Conservation (phyloP, 2,888 invertebrate genomes). For the Chouioia cunea region DNA sequence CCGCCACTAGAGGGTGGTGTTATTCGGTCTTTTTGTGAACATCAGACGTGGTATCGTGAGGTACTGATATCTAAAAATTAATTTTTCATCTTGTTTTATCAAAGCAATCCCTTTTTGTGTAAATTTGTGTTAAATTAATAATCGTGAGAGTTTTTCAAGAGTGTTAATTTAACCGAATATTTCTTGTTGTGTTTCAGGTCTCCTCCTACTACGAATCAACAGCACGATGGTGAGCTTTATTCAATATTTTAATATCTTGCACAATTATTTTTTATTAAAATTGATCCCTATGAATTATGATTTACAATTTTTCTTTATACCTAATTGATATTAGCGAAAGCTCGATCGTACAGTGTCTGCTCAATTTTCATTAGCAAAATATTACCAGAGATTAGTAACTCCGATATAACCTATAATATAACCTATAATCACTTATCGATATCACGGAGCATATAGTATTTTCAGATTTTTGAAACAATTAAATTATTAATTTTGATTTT, state of each 20-base stretch:
- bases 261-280: not conserved
- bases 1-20: conserved; percentile 30
- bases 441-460: no score
- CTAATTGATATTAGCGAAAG: no score
- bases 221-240: conserved; percentile 38
- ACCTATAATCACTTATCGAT: no score
- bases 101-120: conserved; percentile 17
- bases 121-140: not conserved
- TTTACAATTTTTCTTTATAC: no score
- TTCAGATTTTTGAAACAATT: not conserved
- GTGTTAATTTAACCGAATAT: conserved; percentile 7
- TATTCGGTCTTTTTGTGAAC: conserved; percentile 33
- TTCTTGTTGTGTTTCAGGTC: conserved; percentile 39
- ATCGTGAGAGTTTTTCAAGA: conserved; percentile 7
- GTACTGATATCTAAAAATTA: conserved; percentile 16
- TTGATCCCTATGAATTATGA: not conserved
- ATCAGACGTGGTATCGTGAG: conserved; percentile 36
- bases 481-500: conserved; percentile 2
- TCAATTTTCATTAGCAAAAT: no score
- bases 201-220: conserved; percentile 15
- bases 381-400: no score
- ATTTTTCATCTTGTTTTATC: conserved; percentile 39
- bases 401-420: no score
- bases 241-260: not conserved
- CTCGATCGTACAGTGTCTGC: no score